A percentile compares a stretch with the other conserved stretches of the same genome.
These are phyloP conservation scores for Trichomalopsis sarcophagae DNA, from an alignment of 1,140 invertebrate genomes.

Conservation along the genomic window DNA sequence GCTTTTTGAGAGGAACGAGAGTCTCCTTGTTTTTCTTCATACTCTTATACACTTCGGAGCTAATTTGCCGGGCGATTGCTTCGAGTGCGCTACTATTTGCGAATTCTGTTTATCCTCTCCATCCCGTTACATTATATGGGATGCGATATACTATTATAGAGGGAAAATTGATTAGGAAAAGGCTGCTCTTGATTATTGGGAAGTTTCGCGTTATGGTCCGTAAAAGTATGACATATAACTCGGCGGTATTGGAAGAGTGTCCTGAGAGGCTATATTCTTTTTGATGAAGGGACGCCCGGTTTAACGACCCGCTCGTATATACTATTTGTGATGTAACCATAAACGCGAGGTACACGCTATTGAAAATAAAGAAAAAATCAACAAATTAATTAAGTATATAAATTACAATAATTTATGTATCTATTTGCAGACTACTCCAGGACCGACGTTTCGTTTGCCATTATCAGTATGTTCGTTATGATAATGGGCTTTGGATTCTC, in stretches of 20 bases:
- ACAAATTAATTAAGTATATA: neutral
- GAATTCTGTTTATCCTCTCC: neutral
- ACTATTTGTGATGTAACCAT: too few species aligned
- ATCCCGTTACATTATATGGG: neutral
- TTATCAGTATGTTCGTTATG: slow-evolving; percentile 88
- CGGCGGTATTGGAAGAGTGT: neutral
- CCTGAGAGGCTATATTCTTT: neutral
- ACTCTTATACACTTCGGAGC: neutral
- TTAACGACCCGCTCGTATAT: too few species aligned
- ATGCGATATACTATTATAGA: too few species aligned
- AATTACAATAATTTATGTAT: neutral
- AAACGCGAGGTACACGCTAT: too few species aligned
- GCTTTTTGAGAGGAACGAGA: slow-evolving; percentile 1
- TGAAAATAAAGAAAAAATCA: too few species aligned
- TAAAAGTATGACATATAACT: neutral
- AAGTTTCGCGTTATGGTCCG: neutral
- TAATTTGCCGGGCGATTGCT: slow-evolving; percentile 15
- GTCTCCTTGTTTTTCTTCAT: neutral
- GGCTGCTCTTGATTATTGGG: neutral
- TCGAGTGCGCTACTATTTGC: neutral
- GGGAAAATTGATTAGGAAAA: neutral
- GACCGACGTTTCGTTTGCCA: slow-evolving; percentile 88
- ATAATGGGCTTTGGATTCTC: slow-evolving; percentile 88
- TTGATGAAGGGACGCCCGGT: neutral
- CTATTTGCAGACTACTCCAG: slow-evolving; percentile 67